phyloP scores from a whole-genome alignment of 2,797 vertebrate genomes.

The Lycodopsis pacificus region DNA sequence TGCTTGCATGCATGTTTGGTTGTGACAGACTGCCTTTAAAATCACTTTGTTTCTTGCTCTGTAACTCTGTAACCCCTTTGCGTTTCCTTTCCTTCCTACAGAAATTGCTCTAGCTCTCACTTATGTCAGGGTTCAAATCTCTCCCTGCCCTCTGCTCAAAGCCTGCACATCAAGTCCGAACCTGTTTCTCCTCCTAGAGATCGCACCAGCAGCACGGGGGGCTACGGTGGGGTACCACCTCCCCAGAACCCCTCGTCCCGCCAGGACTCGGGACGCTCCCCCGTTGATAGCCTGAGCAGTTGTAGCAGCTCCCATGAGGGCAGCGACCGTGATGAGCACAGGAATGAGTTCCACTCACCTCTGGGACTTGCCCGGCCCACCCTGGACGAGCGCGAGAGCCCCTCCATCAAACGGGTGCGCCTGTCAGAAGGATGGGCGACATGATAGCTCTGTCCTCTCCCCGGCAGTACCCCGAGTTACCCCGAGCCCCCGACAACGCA shows the following conservation, averaged over 20 bases:
- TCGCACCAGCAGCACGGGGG: conserved; percentile 96
- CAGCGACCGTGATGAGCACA: conserved; percentile 98
- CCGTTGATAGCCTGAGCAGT: conserved; percentile 99
- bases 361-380: conserved; percentile 96
- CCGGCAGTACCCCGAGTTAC: conserved; percentile 56
- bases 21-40: conserved; percentile 52
- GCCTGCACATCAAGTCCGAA: conserved; percentile 99
- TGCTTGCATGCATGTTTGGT: conserved; percentile 75
- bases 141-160: conserved; percentile 99
- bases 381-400: conserved; percentile 97
- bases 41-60: conserved; percentile 83
- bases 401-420: conserved; percentile 97
- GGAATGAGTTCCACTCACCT: conserved; percentile 98
- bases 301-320: conserved; percentile 99
- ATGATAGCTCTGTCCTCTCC: conserved; percentile 86
- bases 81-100: conserved; percentile 97
- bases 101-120: conserved; percentile 99
- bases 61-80: conserved; percentile 90
- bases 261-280: conserved; percentile 98
- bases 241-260: conserved; percentile 87
- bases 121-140: conserved; percentile 99
- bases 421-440: conserved; percentile 99
- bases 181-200: conserved; percentile 99
- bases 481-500: conserved; percentile 55
- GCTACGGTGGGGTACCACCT: conserved; percentile 88